A percentile compares a stretch with the other conserved stretches of the same genome.
phyloP scores from a whole-genome alignment of 2,797 vertebrate species.

The Brachyalestes nurse region DNA sequence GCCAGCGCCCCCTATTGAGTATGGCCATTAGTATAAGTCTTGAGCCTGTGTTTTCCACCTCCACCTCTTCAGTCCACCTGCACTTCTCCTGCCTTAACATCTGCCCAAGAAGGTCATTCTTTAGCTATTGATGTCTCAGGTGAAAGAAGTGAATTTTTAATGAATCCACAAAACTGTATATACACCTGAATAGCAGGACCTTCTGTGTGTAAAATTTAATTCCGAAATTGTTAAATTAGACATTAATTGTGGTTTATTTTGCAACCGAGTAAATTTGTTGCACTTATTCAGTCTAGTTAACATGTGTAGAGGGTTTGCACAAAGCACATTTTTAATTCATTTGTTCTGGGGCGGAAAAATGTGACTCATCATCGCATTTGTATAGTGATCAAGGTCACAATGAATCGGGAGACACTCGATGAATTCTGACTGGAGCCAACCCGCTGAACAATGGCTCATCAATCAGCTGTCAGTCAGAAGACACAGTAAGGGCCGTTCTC shows the following conservation, averaged over 20 bases:
- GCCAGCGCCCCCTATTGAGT: constrained; percentile 43
- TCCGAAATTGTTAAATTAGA: too few species aligned
- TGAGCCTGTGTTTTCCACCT: neutral
- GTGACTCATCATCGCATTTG: constrained; percentile 33
- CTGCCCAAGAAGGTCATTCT: neutral
- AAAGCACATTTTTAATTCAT: constrained; percentile 2
- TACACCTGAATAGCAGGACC: too few species aligned
- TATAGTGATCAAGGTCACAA: constrained; percentile 43
- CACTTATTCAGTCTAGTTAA: too few species aligned
- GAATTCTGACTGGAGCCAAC: constrained; percentile 46
- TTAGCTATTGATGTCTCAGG: neutral
- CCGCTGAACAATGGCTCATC: constrained; percentile 45
- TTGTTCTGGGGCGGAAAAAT: constrained; percentile 21
- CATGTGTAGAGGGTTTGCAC: neutral
- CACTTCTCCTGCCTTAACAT: neutral
- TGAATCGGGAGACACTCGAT: constrained; percentile 42
- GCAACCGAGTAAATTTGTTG: neutral
- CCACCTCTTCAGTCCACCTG: neutral
- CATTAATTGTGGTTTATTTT: neutral
- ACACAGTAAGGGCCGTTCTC: constrained; percentile 43
- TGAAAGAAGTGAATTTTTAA: too few species aligned
- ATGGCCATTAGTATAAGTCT: neutral
- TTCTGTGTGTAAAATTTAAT: too few species aligned
- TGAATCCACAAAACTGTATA: too few species aligned
- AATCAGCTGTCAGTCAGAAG: constrained; percentile 54